These are phyloP conservation scores for Pygoscelis antarcticus DNA, from an alignment of 2,113 vertebrate genomes.

Conservation along the genomic window DNA sequence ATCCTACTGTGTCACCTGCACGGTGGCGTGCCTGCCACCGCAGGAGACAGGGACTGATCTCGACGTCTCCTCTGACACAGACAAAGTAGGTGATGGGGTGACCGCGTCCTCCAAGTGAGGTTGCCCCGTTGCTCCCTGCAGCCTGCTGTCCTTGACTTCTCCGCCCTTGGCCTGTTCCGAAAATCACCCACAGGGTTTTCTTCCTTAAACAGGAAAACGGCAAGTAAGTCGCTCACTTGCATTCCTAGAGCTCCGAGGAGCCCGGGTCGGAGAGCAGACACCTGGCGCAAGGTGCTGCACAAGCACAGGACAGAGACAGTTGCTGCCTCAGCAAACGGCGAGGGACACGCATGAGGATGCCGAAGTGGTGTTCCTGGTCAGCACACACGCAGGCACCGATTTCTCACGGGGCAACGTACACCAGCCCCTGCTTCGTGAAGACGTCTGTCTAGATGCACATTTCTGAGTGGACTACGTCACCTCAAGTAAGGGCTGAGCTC, in stretches of 20 bases:
- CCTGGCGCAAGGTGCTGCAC: accelerated
- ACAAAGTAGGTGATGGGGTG: not conserved
- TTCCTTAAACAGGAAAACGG: not conserved
- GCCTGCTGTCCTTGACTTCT: too few relatives aligned
- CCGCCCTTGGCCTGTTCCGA: not conserved
- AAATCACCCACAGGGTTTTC: not conserved
- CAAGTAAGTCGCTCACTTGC: not conserved
- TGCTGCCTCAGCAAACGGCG: not conserved
- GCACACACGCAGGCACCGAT: accelerated
- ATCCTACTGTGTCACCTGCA: too few relatives aligned
- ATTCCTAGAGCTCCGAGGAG: too few relatives aligned
- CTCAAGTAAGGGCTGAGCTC: not conserved
- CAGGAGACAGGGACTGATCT: not conserved
- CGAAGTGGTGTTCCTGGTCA: not conserved
- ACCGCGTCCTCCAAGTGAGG: not conserved
- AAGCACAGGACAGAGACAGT: not conserved
- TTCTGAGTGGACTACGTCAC: not conserved
- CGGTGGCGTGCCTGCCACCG: not conserved
- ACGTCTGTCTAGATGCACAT: accelerated
- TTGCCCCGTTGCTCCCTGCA: not conserved
- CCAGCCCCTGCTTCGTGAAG: not conserved
- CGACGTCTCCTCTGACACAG: not conserved
- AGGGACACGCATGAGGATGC: too few relatives aligned
- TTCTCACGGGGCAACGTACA: too few relatives aligned
- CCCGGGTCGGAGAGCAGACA: accelerated